A percentile compares a stretch with the other conserved stretches of the same genome.
Conservation (phyloP, 2,888 invertebrate species). For the Oxycera nigricornis region DNA sequence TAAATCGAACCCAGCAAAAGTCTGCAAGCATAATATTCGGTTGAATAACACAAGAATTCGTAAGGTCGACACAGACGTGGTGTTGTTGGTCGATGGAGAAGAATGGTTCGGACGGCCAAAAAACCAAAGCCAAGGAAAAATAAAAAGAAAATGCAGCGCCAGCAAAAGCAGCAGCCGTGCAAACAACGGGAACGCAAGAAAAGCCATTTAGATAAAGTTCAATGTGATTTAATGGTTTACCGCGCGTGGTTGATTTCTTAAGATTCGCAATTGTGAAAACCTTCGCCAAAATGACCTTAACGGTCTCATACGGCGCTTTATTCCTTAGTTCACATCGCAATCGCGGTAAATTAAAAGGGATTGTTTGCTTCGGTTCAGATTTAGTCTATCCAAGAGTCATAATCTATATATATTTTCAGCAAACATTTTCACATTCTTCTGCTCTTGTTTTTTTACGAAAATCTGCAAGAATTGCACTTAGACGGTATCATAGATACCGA, state of each 20-base stretch:
- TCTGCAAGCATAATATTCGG: constrained; percentile 10
- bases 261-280: constrained; percentile 26
- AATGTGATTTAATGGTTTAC: constrained; percentile 38
- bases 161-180: constrained; percentile 1
- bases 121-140: not conserved
- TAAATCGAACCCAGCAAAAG: not conserved
- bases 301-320: not conserved
- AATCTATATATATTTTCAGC: no score
- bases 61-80: not conserved
- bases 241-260: constrained; percentile 35
- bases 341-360: no score
- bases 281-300: constrained; percentile 6
- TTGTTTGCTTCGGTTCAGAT: no score
- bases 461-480: no score
- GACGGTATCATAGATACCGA: no score
- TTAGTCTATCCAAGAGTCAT: no score
- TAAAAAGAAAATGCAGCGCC: constrained; percentile 6
- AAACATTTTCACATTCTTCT: no score
- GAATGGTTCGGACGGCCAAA: not conserved
- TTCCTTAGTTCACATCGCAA: no score
- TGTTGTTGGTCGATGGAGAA: not conserved
- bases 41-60: not conserved
- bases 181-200: not conserved
- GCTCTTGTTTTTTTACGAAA: no score
- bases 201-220: constrained; percentile 34